Percentiles rank a stretch among this genome's conserved stretches.
Conservation (phyloP, 1,140 invertebrate genomes). For the Halyomorpha halys region DNA sequence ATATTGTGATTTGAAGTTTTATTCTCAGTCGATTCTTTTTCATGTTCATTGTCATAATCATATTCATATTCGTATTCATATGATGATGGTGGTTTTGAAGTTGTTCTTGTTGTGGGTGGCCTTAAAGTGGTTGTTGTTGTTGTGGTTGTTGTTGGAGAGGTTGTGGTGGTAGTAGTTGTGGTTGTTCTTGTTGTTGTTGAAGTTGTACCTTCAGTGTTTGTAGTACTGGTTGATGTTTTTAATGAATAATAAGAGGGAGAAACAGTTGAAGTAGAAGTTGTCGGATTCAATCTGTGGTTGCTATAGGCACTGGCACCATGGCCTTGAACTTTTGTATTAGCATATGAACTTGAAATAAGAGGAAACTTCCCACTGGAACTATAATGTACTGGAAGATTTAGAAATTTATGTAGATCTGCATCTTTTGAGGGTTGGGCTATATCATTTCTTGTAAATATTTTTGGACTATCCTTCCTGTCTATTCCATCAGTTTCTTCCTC, state of each 20-base stretch:
- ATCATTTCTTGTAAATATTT: conserved; percentile 39
- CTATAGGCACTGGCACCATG: conserved; percentile 44
- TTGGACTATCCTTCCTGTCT: conserved; percentile 37
- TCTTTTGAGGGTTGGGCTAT: conserved; percentile 37
- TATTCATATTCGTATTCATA: conserved; percentile 10
- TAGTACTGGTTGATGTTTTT: conserved; percentile 24
- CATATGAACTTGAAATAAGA: conserved; percentile 57
- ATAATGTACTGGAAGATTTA: conserved; percentile 57
- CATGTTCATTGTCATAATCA: conserved; percentile 1
- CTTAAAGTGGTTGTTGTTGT: conserved; percentile 34
- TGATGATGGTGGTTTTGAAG: conserved; percentile 14
- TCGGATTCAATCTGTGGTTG: conserved; percentile 48
- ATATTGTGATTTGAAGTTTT: conserved; percentile 10
- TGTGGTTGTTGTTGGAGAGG: conserved; percentile 29
- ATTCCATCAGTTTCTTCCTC: conserved; percentile 36
- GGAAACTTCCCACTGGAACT: conserved; percentile 50
- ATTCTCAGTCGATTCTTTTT: background rate
- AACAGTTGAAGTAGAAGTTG: conserved; percentile 35
- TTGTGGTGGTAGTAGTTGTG: conserved; percentile 29
- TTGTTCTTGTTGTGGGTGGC: conserved; percentile 26
- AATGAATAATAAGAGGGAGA: conserved; percentile 33
- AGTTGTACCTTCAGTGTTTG: conserved; percentile 19
- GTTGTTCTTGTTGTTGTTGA: conserved; percentile 28
- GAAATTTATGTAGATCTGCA: conserved; percentile 54
- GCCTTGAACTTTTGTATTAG: conserved; percentile 59